phyloP scores from a whole-genome alignment of 2,797 vertebrate species.

The Spinus olivaceus region DNA sequence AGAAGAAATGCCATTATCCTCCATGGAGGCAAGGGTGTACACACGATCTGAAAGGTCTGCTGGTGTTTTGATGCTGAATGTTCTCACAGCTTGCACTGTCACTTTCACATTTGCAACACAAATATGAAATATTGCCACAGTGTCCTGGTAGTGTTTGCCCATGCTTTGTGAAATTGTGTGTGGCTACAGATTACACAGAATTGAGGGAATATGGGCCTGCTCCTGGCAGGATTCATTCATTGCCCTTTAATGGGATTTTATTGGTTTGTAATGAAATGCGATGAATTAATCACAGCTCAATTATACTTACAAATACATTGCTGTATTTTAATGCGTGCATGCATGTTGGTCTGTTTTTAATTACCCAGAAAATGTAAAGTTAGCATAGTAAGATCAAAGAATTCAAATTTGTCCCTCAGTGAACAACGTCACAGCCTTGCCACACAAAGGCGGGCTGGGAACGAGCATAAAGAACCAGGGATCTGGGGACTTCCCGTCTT shows the following conservation, averaged over 20 bases:
- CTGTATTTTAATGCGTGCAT: not conserved
- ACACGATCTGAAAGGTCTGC: not conserved
- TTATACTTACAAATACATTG: not conserved
- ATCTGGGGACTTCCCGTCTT: not conserved
- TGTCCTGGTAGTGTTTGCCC: not conserved
- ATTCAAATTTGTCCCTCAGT: not conserved
- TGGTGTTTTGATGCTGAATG: not conserved
- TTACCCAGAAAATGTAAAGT: not conserved
- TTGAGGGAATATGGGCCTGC: not conserved
- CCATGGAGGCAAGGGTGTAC: not conserved
- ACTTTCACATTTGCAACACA: not conserved
- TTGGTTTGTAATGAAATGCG: slow-evolving; percentile 20
- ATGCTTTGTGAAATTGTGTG: not conserved
- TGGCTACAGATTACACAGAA: not conserved
- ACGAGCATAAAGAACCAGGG: not conserved
- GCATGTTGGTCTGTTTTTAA: not conserved
- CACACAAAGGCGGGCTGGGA: not conserved
- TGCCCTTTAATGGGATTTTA: not conserved
- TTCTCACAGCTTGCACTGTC: not conserved
- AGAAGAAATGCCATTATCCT: not conserved
- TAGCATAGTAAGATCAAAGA: not conserved
- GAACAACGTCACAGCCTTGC: accelerated
- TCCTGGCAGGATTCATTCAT: not conserved
- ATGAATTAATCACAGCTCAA: slow-evolving; percentile 20
- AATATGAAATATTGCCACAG: not conserved